Conservation (phyloP, 2,888 invertebrate species). For the Drosophila aldrichi region DNA sequence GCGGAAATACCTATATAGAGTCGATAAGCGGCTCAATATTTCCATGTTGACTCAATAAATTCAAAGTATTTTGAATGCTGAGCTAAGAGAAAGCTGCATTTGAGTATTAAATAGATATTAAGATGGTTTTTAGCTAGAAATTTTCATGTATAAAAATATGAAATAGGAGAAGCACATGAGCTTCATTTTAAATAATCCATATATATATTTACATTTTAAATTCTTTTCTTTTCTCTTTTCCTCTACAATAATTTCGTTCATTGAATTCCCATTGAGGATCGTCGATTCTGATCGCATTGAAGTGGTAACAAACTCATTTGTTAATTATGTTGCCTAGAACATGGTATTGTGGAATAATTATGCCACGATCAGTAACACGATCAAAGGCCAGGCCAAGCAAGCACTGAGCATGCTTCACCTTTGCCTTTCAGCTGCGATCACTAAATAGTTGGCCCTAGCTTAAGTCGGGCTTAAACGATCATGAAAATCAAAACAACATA, state of each 20-base stretch:
- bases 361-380: slow-evolving; percentile 79
- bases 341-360: slow-evolving; percentile 67
- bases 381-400: slow-evolving; percentile 71
- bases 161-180: no score
- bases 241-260: background rate
- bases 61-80: background rate
- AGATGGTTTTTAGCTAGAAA: no score
- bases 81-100: background rate
- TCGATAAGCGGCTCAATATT: slow-evolving; percentile 29
- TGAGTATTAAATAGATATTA: background rate
- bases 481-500: slow-evolving; percentile 81
- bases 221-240: background rate
- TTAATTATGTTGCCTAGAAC: slow-evolving; percentile 84
- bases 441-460: slow-evolving; percentile 73
- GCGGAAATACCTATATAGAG: slow-evolving; percentile 11
- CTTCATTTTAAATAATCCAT: no score
- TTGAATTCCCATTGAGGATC: background rate
- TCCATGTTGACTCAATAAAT: background rate
- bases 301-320: slow-evolving; percentile 83
- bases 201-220: background rate
- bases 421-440: slow-evolving; percentile 67
- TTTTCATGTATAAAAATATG: no score
- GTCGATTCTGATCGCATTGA: slow-evolving; percentile 41
- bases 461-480: slow-evolving; percentile 64
- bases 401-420: slow-evolving; percentile 53